Percentiles rank a stretch among this genome's conserved stretches.
Conservation (phyloP, 2,888 invertebrate genomes). For the Ditula angustiorana region DNA sequence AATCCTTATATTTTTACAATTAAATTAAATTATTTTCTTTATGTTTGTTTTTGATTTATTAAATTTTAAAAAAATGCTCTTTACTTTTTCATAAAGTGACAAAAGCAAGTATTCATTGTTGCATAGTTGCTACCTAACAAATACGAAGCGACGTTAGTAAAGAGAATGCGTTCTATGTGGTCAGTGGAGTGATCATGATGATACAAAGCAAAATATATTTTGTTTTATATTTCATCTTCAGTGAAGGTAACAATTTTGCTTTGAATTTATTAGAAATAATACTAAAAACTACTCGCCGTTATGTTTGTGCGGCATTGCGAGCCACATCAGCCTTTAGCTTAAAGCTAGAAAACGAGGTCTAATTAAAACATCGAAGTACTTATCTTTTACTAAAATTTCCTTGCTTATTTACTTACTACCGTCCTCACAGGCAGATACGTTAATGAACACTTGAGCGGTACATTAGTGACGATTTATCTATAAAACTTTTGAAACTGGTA, state of each 20-base stretch:
- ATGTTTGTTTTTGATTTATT: too few species aligned
- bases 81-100: background rate
- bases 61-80: background rate
- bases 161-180: slow-evolving; percentile 9
- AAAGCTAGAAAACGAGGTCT: too few species aligned
- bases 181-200: slow-evolving; percentile 32
- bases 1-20: too few species aligned
- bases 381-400: too few species aligned
- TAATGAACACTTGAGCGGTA: too few species aligned
- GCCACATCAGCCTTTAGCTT: background rate
- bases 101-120: slow-evolving; percentile 1
- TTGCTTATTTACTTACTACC: too few species aligned
- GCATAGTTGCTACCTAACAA: slow-evolving; percentile 10
- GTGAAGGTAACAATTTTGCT: slow-evolving; percentile 27
- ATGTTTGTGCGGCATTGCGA: background rate
- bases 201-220: slow-evolving; percentile 6
- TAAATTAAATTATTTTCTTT: too few species aligned
- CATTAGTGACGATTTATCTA: too few species aligned
- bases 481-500: too few species aligned
- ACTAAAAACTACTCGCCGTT: background rate
- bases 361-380: too few species aligned
- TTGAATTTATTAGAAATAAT: background rate
- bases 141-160: background rate
- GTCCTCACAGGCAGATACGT: too few species aligned
- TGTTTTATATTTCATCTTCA: slow-evolving; percentile 9